Percentiles rank a stretch among this genome's conserved stretches.
phyloP scores from a whole-genome alignment of 1,140 invertebrate genomes.

The Bombus waltoni region DNA sequence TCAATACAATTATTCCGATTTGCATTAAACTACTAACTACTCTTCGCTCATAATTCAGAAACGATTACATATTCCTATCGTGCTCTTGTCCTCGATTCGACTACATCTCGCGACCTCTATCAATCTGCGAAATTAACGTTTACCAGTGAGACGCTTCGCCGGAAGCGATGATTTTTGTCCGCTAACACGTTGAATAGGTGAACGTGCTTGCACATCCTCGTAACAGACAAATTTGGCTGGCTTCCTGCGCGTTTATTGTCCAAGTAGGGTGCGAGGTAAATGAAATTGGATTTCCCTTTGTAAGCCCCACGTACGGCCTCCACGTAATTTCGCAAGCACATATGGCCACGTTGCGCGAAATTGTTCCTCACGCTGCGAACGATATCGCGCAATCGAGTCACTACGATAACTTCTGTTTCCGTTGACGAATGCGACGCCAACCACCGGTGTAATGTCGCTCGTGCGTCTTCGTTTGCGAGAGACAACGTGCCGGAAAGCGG shows the following conservation, averaged over 20 bases:
- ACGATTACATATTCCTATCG: not conserved
- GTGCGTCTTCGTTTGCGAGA: not conserved
- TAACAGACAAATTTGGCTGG: slow-evolving; percentile 25
- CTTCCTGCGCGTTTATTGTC: slow-evolving; percentile 45
- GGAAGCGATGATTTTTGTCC: not conserved
- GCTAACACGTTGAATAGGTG: not conserved
- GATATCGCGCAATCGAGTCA: slow-evolving; percentile 30
- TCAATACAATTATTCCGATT: not conserved
- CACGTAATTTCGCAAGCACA: slow-evolving; percentile 29
- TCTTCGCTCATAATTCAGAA: not conserved
- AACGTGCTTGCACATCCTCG: too few relatives aligned
- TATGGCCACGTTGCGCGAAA: not conserved
- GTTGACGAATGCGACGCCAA: not conserved
- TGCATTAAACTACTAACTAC: not conserved
- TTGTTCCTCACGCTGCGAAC: slow-evolving; percentile 24
- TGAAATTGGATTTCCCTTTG: slow-evolving; percentile 60
- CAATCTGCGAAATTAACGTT: not conserved
- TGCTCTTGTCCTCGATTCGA: not conserved
- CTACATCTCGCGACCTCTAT: not conserved
- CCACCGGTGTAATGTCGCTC: not conserved
- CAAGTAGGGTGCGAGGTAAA: slow-evolving; percentile 37
- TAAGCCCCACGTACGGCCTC: slow-evolving; percentile 45
- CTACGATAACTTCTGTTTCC: slow-evolving; percentile 46
- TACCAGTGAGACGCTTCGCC: not conserved
- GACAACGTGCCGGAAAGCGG: not conserved